Percentiles rank a stretch among this genome's conserved stretches.
Evolutionary conservation across 2,888 invertebrate species (phyloP).

Genomic region (Leptinotarsa haldemani): DNA sequence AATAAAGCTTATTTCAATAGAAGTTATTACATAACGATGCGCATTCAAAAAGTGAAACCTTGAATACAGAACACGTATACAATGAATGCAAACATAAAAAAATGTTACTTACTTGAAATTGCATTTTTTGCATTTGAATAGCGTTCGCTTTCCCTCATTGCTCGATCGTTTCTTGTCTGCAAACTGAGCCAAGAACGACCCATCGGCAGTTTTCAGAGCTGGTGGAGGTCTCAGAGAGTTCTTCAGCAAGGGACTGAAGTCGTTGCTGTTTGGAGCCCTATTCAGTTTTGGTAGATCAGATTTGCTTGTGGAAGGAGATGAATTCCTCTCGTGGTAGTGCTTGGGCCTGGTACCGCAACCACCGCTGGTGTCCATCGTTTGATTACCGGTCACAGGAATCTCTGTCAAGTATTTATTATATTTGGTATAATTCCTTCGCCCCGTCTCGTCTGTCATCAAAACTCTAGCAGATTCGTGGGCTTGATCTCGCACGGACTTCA

Average conservation of each 20-base stretch:
- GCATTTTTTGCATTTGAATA: constrained; percentile 93
- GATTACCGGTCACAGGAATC: constrained; percentile 61
- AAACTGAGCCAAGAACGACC: constrained; percentile 62
- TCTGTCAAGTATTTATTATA: constrained; percentile 89
- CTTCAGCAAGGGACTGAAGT: constrained; percentile 57
- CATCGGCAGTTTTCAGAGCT: constrained; percentile 73
- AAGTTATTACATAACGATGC: constrained; percentile 36
- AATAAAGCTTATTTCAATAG: constrained; percentile 31
- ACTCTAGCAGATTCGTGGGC: constrained; percentile 85
- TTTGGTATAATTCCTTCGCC: constrained; percentile 90
- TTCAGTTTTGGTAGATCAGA: constrained; percentile 55
- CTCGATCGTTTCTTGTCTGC: constrained; percentile 64
- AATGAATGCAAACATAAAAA: constrained; percentile 7
- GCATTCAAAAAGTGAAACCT: constrained; percentile 32
- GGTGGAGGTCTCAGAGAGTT: constrained; percentile 65
- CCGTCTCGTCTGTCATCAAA: constrained; percentile 91
- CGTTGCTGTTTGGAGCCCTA: constrained; percentile 52
- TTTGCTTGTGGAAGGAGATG: constrained; percentile 51
- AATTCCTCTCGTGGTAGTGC: constrained; percentile 57
- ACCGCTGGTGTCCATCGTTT: constrained; percentile 62
- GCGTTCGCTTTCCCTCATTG: constrained; percentile 76
- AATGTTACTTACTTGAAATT: constrained; percentile 77
- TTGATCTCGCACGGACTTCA: constrained; percentile 87
- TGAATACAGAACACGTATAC: constrained; percentile 24
- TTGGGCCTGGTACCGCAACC: constrained; percentile 63